phyloP scores from a whole-genome alignment of 2,113 vertebrate genomes.

The Neolamprologus sp. region DNA sequence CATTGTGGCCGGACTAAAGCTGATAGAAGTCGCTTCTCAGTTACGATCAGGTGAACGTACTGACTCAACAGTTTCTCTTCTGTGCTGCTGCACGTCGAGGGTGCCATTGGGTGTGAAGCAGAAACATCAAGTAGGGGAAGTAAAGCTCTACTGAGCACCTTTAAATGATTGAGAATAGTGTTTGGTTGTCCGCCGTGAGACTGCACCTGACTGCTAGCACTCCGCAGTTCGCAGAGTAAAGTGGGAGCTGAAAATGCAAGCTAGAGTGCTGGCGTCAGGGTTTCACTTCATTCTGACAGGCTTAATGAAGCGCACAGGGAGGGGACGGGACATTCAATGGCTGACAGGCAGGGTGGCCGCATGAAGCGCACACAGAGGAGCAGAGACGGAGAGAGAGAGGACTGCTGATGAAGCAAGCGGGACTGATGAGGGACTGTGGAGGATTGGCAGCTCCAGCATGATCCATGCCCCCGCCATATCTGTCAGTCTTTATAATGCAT shows the following conservation, averaged over 20 bases:
- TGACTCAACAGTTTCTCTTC: not conserved
- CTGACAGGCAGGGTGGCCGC: conserved; percentile 33
- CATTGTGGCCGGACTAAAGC: not conserved
- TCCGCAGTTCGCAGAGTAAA: not conserved
- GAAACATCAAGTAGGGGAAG: not conserved
- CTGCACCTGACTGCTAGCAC: not conserved
- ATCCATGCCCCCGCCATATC: conserved; percentile 13
- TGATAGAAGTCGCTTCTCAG: not conserved
- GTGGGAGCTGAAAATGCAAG: conserved; percentile 14
- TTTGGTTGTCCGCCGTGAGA: not conserved
- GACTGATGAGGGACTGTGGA: not conserved
- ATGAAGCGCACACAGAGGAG: not conserved
- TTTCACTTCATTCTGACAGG: conserved; percentile 48
- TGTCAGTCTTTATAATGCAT: not conserved
- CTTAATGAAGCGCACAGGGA: conserved; percentile 45
- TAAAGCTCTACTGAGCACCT: not conserved
- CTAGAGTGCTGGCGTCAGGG: conserved; percentile 43
- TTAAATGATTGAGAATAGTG: not conserved
- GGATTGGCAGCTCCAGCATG: conserved; percentile 25
- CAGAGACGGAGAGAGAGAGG: not conserved
- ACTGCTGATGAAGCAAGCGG: conserved; percentile 47
- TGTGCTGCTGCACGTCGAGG: not conserved
- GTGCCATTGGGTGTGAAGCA: not conserved
- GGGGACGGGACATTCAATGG: conserved; percentile 15
- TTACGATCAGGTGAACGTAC: not conserved